phyloP scores from a whole-genome alignment of 2,113 vertebrate genomes.

The Bubo bubo region DNA sequence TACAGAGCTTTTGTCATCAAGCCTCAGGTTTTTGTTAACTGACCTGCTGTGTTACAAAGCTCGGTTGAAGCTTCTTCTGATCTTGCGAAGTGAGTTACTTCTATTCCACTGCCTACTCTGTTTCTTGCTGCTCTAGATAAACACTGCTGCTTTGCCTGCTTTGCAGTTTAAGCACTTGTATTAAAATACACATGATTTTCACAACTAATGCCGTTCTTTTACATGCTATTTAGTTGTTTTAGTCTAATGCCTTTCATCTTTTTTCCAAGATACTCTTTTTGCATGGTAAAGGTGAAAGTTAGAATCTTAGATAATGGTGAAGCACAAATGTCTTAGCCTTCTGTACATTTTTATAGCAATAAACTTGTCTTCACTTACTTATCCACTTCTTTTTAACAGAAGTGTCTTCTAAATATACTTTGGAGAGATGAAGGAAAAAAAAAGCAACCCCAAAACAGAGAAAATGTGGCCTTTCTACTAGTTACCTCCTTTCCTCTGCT shows the following conservation, averaged over 20 bases:
- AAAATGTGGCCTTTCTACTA: background rate
- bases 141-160: background rate
- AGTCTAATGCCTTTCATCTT: background rate
- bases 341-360: background rate
- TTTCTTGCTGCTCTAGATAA: background rate
- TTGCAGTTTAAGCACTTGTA: background rate
- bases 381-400: background rate
- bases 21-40: background rate
- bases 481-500: background rate
- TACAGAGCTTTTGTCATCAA: background rate
- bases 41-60: background rate
- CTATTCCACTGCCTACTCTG: background rate
- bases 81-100: background rate
- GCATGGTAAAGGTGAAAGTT: background rate
- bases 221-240: no score
- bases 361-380: background rate
- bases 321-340: background rate
- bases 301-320: background rate
- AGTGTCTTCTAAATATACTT: background rate
- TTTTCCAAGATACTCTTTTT: background rate
- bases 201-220: background rate
- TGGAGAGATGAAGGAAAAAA: background rate
- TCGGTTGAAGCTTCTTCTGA: background rate
- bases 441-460: background rate
- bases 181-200: background rate